Base-by-base conservation (phyloP, 2,888 invertebrate genomes). In the Eilema caniola region DNA sequence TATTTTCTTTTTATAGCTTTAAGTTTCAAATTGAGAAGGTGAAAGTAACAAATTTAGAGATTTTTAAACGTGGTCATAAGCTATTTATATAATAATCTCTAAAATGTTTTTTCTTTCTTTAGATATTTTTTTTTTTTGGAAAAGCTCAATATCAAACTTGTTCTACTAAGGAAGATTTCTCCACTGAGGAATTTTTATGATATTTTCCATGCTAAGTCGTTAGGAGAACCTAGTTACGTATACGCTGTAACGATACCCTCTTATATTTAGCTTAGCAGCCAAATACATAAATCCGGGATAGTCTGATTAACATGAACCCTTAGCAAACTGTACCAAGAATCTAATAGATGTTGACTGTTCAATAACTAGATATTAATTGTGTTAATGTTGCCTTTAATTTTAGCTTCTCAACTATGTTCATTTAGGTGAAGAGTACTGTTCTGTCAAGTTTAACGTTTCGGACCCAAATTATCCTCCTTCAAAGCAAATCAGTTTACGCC, bases 311-410 rank as follows among this genome's bases (percentile, higher is more conserved):
- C 56, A 11, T 41, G 16, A 24, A 12, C 59, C 5, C 7, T 59
- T 5, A 59, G 28, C 16, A 60, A 60, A 60, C 25, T 7, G 20
- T 60, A 25, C 14, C 12, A 4, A 24, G 24, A 59, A 20, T 28
- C 20, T 60, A 28, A 60, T 60, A 8, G 20, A 28, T 28, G 20
- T 60, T 20, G 20, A 31, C 60, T 28, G 25, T 31, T 11, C 20
- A 20, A 28, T 25, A 60, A 24, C 24, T 57, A 12, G 11, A 3
- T 12, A 24, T 57, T 25, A 24, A 24, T 10, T 53, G 20, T 25
- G 25, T 12, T 28, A n/a, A 64, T 72, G 73, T 63, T 69, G 62
- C 70, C 53, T 64, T 66, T 60, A 53, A 28, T 65, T 33, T 16
- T 4, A 23, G 20, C 23, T 56, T 24, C 23, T 23, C 33, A 8